Conservation (phyloP, 2,797 vertebrate species). For the Heliangelus exortis region DNA sequence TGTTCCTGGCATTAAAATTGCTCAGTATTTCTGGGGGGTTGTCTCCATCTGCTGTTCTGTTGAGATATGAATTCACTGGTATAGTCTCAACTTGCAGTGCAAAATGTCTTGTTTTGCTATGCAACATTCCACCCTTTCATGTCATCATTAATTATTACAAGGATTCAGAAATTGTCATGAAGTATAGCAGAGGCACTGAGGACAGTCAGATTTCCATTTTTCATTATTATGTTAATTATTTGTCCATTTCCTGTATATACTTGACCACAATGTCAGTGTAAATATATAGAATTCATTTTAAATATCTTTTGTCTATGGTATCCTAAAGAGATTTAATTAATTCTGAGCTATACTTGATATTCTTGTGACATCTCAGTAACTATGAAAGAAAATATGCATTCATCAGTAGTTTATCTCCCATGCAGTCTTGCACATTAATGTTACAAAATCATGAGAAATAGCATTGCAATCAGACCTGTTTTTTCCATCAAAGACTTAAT, state of each 20-base stretch:
- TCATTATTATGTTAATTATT: neutral
- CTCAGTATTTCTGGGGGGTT: conserved; percentile 55
- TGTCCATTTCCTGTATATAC: conserved; percentile 35
- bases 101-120: conserved; percentile 67
- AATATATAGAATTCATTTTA: conserved; percentile 57
- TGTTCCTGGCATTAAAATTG: conserved; percentile 60
- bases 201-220: neutral
- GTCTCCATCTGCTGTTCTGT: conserved; percentile 44
- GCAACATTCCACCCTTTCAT: conserved; percentile 62
- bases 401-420: neutral
- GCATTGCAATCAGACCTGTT: neutral
- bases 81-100: conserved; percentile 48
- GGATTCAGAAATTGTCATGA: neutral
- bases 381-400: neutral
- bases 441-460: neutral
- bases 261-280: conserved; percentile 30
- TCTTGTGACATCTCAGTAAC: conserved; percentile 50
- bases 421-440: conserved; percentile 3
- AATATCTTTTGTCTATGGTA: conserved; percentile 60
- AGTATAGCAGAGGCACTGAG: neutral
- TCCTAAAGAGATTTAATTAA: conserved; percentile 44
- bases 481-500: neutral
- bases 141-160: neutral
- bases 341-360: conserved; percentile 57
- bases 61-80: conserved; percentile 71